Percentiles rank a stretch among this genome's conserved stretches.
Conservation (phyloP, 1,140 invertebrate species). For the Papilio polytes region DNA sequence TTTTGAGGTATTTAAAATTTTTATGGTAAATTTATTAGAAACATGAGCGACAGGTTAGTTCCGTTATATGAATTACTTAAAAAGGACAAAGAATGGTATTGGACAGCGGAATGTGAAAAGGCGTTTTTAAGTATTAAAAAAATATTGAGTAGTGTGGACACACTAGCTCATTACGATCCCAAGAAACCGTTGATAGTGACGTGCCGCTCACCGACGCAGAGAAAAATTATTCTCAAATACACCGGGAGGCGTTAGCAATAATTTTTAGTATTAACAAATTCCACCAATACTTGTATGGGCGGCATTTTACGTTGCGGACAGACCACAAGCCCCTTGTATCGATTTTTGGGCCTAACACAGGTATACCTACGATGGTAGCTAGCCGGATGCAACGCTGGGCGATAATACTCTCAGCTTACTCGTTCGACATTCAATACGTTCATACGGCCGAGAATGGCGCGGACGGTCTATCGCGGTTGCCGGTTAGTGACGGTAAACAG, state of each 20-base stretch:
- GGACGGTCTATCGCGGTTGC: too few species aligned
- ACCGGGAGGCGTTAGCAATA: slow-evolving; percentile 42
- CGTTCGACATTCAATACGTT: slow-evolving; percentile 44
- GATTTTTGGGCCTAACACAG: slow-evolving; percentile 45
- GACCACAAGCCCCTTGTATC: slow-evolving; percentile 45
- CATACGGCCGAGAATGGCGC: background rate
- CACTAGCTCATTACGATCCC: slow-evolving; percentile 71
- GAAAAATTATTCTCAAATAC: slow-evolving; percentile 43
- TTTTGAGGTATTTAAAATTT: slow-evolving; percentile 60
- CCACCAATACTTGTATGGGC: slow-evolving; percentile 44
- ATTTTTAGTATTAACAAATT: slow-evolving; percentile 43
- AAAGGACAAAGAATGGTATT: slow-evolving; percentile 19
- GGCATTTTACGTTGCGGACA: slow-evolving; percentile 31
- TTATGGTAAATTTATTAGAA: slow-evolving; percentile 64
- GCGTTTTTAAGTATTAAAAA: slow-evolving; percentile 48
- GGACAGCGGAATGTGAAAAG: slow-evolving; percentile 44
- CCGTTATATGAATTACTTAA: slow-evolving; percentile 60
- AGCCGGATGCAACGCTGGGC: slow-evolving; percentile 47
- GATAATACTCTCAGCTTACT: slow-evolving; percentile 41
- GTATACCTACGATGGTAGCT: slow-evolving; percentile 43
- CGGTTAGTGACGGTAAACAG: too few species aligned
- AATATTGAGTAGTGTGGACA: slow-evolving; percentile 40
- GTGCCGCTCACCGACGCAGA: slow-evolving; percentile 44
- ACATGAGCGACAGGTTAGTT: slow-evolving; percentile 52
- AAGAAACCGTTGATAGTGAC: slow-evolving; percentile 45